Evolutionary conservation across 2,888 invertebrate species (phyloP).

Genomic region (Aspidiotus destructor): DNA sequence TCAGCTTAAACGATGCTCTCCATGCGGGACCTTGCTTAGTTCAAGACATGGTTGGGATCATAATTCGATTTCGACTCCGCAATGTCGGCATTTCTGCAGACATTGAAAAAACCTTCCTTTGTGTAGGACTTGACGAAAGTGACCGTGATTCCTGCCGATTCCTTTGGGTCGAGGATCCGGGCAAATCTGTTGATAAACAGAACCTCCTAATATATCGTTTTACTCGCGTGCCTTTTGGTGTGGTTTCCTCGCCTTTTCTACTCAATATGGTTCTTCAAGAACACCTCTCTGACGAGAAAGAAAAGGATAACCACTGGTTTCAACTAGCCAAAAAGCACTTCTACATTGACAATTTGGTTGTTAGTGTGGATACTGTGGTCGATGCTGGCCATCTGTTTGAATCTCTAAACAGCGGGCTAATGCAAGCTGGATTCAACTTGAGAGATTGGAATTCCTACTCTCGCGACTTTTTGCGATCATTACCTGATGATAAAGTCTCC

Average conservation of each 20-base stretch:
- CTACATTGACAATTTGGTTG: not conserved
- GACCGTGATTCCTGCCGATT: slow-evolving; percentile 2
- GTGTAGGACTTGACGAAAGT: not conserved
- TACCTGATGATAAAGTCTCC: not conserved
- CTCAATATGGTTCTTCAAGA: too few species aligned
- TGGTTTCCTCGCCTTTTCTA: not conserved
- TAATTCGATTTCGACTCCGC: too few species aligned
- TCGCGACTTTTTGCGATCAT: not conserved
- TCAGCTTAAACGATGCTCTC: too few species aligned
- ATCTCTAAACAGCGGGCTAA: not conserved
- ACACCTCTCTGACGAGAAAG: too few species aligned
- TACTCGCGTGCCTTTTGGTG: slow-evolving; percentile 1
- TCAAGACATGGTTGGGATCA: too few species aligned
- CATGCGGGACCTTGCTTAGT: too few species aligned
- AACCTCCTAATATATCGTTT: not conserved
- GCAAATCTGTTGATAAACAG: not conserved
- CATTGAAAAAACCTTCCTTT: slow-evolving; percentile 7
- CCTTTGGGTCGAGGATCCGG: not conserved
- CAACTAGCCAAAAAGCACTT: too few species aligned
- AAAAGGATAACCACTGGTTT: too few species aligned
- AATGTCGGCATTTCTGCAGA: not conserved
- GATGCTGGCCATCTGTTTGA: not conserved
- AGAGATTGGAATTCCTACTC: slow-evolving; percentile 3
- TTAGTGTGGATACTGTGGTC: not conserved
- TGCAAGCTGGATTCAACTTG: not conserved